Evolutionary conservation across 2,888 invertebrate genomes (phyloP), one percentile per base, ranked within the genome.

Genomic region (Ischnus inquisitorius): DNA sequence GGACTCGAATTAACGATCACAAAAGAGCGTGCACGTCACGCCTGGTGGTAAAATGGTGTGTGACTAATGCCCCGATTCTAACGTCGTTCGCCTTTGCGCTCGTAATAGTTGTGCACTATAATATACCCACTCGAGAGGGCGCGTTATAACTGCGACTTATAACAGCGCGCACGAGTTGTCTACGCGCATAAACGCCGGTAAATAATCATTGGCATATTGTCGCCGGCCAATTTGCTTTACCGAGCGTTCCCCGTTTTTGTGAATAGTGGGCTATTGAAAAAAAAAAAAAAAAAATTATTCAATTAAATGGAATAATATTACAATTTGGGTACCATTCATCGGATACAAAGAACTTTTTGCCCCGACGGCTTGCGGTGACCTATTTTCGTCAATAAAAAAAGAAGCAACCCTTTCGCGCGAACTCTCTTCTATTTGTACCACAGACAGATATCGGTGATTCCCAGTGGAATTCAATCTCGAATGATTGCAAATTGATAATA

Each of bases 31-130:
- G 86, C 85, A 79, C 92, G 93, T 93, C 93, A 93, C 93, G 93
- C 91, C 92, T 92, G 92, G 90, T 93, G 90, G 90, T 90, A 93
- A 93, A 93, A 93, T 93, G 91, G 91, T 88, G 91, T 92, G 93
- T 93, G 93, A 93, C 93, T 93, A 93, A 93, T 92, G 89, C 88
- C 87, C 46, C 87, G 88, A 89, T 89, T 89, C 89, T 89, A 86
- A 46, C 87, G 86, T 87, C 84, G 78, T 71, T 75, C 64, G 69
- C 68, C 68, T 84, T 68, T 46, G 68, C 72, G 39, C 72, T 14
- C 14, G 64, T 65, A 57, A 76, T 22, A 57, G 69, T 43, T 65
- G 39, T 34, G 19, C 68, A 48, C 60, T 67, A 46, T 69, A 60
- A 79, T 82, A 71, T 69, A 82, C 74, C 25, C 71, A 88, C 88